These are phyloP conservation scores for Poecilobothrus nobilitatus DNA, from an alignment of 2,888 invertebrate species.

Conservation along the genomic window DNA sequence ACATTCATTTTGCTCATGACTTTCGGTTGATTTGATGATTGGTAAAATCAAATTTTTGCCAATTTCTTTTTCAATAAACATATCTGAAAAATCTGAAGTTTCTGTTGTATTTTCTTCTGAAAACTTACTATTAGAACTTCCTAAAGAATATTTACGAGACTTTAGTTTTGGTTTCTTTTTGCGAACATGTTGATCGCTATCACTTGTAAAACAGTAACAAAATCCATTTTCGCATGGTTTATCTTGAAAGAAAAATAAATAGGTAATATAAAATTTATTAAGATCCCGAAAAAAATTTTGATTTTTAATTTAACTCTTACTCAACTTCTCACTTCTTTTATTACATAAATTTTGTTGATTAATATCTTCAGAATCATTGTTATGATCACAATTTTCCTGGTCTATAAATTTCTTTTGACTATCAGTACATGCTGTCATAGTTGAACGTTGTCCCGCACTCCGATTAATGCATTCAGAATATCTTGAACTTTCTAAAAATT, in stretches of 20 bases:
- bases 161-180: background rate
- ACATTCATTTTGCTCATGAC: conserved; percentile 11
- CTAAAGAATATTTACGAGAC: background rate
- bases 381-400: background rate
- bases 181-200: conserved; percentile 34
- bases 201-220: conserved; percentile 43
- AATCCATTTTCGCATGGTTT: conserved; percentile 42
- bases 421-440: background rate
- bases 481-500: no score
- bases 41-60: no score
- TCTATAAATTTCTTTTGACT: background rate
- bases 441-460: no score
- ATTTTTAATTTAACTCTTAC: background rate
- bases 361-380: background rate
- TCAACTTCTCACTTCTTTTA: conserved; percentile 8
- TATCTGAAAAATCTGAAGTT: conserved; percentile 18
- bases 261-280: background rate
- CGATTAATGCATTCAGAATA: no score
- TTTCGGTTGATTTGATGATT: conserved; percentile 14
- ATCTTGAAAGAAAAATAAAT: background rate
- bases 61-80: background rate
- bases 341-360: conserved; percentile 5
- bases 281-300: no score
- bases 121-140: background rate
- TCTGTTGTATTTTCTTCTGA: background rate